These are phyloP conservation scores for Drosophila bipectinata DNA, from an alignment of 1,140 invertebrate species.

Conservation along the genomic window DNA sequence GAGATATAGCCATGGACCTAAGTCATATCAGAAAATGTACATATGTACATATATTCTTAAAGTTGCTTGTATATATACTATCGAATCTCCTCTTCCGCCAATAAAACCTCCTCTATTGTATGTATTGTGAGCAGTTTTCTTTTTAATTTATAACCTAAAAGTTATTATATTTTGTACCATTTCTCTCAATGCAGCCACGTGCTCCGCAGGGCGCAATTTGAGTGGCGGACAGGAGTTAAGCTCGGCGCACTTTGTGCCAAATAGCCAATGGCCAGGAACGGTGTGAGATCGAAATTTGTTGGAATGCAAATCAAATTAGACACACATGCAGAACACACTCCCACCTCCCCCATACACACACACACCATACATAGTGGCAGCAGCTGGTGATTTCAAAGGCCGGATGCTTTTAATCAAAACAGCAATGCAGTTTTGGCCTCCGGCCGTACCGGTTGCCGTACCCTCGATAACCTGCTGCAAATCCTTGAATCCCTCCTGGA, in stretches of 20 bases:
- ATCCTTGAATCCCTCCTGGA: background rate
- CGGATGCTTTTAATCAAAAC: conserved; percentile 69
- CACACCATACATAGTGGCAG: background rate
- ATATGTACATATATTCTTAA: too few species aligned
- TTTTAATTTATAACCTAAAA: too few species aligned
- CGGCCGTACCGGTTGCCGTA: background rate
- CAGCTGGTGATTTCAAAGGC: conserved; percentile 43
- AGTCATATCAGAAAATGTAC: too few species aligned
- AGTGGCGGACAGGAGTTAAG: conserved; percentile 32
- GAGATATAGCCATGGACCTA: too few species aligned
- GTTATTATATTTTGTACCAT: too few species aligned
- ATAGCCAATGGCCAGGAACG: conserved; percentile 34
- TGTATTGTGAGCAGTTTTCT: too few species aligned
- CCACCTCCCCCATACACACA: background rate
- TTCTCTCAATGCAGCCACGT: conserved; percentile 13
- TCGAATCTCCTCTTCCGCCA: too few species aligned
- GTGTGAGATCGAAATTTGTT: conserved; percentile 54
- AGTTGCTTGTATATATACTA: too few species aligned
- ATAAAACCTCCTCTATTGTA: too few species aligned
- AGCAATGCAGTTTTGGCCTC: conserved; percentile 38
- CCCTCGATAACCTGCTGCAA: background rate
- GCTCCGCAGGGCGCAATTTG: conserved; percentile 5
- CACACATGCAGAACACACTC: background rate
- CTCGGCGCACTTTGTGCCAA: conserved; percentile 31
- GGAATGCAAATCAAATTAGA: conserved; percentile 73